These are phyloP conservation scores for Tipula confusa DNA, from an alignment of 2,888 invertebrate genomes.

Conservation along the genomic window DNA sequence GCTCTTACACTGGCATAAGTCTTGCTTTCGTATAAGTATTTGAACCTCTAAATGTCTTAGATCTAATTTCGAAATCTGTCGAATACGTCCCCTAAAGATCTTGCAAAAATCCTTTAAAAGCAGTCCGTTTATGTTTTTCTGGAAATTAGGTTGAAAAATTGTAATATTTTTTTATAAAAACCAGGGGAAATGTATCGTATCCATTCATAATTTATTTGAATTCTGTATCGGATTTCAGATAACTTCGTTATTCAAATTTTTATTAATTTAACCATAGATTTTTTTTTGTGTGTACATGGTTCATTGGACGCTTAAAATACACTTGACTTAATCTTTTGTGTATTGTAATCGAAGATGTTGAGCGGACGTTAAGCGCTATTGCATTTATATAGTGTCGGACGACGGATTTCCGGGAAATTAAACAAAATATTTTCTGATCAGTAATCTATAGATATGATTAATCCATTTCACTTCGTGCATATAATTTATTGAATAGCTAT, in stretches of 20 bases:
- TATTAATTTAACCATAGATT: not conserved
- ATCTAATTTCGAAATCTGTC: too few species aligned
- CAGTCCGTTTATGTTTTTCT: too few species aligned
- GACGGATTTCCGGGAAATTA: not conserved
- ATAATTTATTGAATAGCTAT: not conserved
- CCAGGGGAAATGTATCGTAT: not conserved
- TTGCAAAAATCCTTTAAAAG: too few species aligned
- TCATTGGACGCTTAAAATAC: not conserved
- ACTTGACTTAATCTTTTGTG: not conserved
- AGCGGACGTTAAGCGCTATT: not conserved
- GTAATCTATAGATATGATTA: too few species aligned
- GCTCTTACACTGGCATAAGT: too few species aligned
- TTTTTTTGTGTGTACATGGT: not conserved
- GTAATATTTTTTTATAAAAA: too few species aligned
- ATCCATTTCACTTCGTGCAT: not conserved
- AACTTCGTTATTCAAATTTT: not conserved
- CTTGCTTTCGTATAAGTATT: too few species aligned
- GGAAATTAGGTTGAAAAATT: too few species aligned
- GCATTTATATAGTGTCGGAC: not conserved
- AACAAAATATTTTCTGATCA: not conserved
- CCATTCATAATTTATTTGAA: conserved; percentile 3
- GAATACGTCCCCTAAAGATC: too few species aligned
- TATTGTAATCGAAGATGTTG: not conserved
- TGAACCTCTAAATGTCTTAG: too few species aligned
- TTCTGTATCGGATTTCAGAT: not conserved